Evolutionary conservation across 2,888 invertebrate species (phyloP).

Genomic region (Crossocerus cetratus): DNA sequence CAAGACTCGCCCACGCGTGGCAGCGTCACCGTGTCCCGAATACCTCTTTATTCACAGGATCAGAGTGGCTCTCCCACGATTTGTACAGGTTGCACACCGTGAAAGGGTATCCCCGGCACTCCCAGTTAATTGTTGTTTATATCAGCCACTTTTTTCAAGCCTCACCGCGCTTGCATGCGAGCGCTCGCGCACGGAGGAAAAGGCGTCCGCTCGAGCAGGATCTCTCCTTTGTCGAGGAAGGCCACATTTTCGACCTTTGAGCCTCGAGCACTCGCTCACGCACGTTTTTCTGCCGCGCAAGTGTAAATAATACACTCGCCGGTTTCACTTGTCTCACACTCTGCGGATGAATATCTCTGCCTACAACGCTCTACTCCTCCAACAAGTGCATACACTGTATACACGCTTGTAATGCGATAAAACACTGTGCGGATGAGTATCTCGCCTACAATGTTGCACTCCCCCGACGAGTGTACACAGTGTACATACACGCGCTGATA

Average conservation of each 20-base stretch:
- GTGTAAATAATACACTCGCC: conserved; percentile 22
- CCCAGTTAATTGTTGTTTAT: conserved; percentile 59
- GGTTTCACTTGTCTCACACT: conserved; percentile 16
- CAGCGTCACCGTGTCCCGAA: conserved; percentile 21
- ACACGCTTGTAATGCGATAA: background rate
- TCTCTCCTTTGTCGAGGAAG: conserved; percentile 34
- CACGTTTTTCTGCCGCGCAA: conserved; percentile 32
- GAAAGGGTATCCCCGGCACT: conserved; percentile 52
- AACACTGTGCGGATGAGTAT: background rate
- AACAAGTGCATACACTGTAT: background rate
- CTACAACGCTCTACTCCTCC: background rate
- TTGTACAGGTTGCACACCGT: conserved; percentile 28
- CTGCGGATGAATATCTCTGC: background rate
- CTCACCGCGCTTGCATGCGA: background rate
- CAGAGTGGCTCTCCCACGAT: conserved; percentile 57
- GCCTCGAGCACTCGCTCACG: conserved; percentile 38
- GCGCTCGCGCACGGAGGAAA: background rate
- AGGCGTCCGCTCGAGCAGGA: background rate
- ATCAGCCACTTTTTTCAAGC: conserved; percentile 46
- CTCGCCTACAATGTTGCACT: too few relatives aligned
- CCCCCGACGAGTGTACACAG: background rate
- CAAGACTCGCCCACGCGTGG: conserved; percentile 35
- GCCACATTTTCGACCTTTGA: conserved; percentile 45
- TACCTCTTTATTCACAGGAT: conserved; percentile 21
- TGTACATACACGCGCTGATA: background rate